phyloP scores from a whole-genome alignment of 1,140 invertebrate species.

The Parapsyche elsis region DNA sequence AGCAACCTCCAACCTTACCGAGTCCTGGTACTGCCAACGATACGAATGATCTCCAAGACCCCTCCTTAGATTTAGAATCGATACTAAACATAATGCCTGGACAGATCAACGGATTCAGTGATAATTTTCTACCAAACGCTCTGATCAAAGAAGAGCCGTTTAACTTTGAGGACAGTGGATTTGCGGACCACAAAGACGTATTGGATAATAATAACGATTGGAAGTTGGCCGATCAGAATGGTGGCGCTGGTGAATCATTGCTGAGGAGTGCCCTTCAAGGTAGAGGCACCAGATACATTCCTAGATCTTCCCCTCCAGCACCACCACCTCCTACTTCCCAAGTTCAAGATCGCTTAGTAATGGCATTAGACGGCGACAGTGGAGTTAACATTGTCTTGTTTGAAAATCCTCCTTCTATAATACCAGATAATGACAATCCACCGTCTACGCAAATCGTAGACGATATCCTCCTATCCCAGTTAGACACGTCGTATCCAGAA shows the following conservation, averaged over 20 bases:
- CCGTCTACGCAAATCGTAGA: conserved; percentile 75
- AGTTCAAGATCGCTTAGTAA: conserved; percentile 62
- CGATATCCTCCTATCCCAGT: conserved; percentile 76
- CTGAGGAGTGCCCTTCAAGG: conserved; percentile 84
- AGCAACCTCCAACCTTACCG: conserved; percentile 70
- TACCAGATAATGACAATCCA: conserved; percentile 68
- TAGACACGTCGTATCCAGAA: conserved; percentile 75
- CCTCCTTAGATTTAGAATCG: conserved; percentile 73
- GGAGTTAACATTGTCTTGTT: conserved; percentile 66
- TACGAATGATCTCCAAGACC: conserved; percentile 63
- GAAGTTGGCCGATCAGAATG: conserved; percentile 79
- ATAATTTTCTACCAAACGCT: conserved; percentile 65
- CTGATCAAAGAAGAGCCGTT: conserved; percentile 72
- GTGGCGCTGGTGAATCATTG: conserved; percentile 77
- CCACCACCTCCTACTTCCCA: conserved; percentile 64
- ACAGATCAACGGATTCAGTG: conserved; percentile 68
- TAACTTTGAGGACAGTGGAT: conserved; percentile 73
- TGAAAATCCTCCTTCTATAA: conserved; percentile 63
- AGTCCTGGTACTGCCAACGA: conserved; percentile 67
- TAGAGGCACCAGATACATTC: conserved; percentile 72
- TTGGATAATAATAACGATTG: conserved; percentile 81
- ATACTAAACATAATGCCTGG: conserved; percentile 71
- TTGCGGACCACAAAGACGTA: conserved; percentile 72
- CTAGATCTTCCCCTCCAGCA: conserved; percentile 62
- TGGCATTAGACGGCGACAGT: conserved; percentile 58